Conservation (phyloP, 2,888 invertebrate species). For the Apoderus coryli region DNA sequence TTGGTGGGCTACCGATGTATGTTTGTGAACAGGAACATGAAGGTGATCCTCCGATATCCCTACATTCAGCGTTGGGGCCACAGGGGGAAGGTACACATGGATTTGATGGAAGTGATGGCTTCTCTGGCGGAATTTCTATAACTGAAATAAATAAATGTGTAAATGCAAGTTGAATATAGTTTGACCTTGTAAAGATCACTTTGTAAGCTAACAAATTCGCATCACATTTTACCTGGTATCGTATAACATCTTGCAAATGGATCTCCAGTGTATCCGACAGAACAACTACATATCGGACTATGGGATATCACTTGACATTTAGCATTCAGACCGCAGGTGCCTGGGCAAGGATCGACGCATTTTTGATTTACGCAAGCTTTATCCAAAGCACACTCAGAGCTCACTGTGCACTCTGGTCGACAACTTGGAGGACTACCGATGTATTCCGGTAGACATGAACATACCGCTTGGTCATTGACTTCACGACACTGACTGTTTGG, state of each 20-base stretch:
- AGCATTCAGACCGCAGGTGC: constrained; percentile 45
- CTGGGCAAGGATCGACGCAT: constrained; percentile 56
- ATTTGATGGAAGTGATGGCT: constrained; percentile 24
- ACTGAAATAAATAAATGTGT: too few relatives aligned
- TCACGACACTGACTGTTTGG: constrained; percentile 57
- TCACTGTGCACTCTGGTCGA: constrained; percentile 64
- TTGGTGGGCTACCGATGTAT: constrained; percentile 39
- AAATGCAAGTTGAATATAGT: too few relatives aligned
- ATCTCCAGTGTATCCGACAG: constrained; percentile 45
- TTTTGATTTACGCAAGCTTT: constrained; percentile 59
- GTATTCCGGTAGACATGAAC: constrained; percentile 34
- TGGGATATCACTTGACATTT: constrained; percentile 36
- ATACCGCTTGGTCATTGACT: constrained; percentile 34
- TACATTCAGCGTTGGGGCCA: constrained; percentile 41
- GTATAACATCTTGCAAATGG: constrained; percentile 54
- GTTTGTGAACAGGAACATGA: constrained; percentile 38
- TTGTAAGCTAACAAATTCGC: neutral
- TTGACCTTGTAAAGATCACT: neutral
- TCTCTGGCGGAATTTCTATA: constrained; percentile 19
- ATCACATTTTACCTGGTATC: constrained; percentile 31
- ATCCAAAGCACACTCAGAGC: constrained; percentile 59
- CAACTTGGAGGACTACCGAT: constrained; percentile 48
- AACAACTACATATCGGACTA: constrained; percentile 52
- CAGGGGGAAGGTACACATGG: constrained; percentile 44
- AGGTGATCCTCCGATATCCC: constrained; percentile 35